These are phyloP conservation scores for Linhomoeus sp. DNA, from an alignment of 2,888 invertebrate genomes.

Conservation along the genomic window DNA sequence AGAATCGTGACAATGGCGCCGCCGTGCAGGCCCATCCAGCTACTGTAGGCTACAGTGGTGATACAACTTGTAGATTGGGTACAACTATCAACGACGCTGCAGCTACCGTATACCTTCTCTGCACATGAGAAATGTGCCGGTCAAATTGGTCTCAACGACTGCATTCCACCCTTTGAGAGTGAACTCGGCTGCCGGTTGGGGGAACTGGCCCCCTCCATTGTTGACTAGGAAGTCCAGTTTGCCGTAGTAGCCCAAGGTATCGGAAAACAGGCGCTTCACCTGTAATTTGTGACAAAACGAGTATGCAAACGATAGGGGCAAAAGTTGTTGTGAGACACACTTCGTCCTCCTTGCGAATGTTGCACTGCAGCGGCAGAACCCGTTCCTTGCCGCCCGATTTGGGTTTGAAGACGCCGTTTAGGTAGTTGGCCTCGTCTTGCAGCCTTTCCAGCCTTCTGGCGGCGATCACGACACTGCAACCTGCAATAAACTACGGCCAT, in stretches of 20 bases:
- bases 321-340: too few relatives aligned
- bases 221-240: constrained; percentile 34
- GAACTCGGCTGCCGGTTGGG: constrained; percentile 28
- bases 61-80: too few relatives aligned
- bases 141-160: constrained; percentile 36
- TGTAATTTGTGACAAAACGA: too few relatives aligned
- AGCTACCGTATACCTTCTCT: constrained; percentile 33
- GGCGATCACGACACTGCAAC: constrained; percentile 36
- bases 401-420: constrained; percentile 17
- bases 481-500: too few relatives aligned
- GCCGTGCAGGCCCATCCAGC: constrained; percentile 33
- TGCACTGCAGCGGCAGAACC: constrained; percentile 29
- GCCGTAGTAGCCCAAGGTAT: constrained; percentile 29
- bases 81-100: too few relatives aligned
- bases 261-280: constrained; percentile 17
- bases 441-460: constrained; percentile 32
- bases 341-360: constrained; percentile 34
- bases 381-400: constrained; percentile 10
- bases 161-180: constrained; percentile 35
- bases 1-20: constrained; percentile 36
- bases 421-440: constrained; percentile 23
- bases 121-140: constrained; percentile 36
- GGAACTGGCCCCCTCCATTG: constrained; percentile 37
- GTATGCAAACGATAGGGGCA: too few relatives aligned
- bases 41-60: not conserved